These are phyloP conservation scores for Argyresthia albistria DNA, from an alignment of 2,888 invertebrate genomes.

Conservation along the genomic window DNA sequence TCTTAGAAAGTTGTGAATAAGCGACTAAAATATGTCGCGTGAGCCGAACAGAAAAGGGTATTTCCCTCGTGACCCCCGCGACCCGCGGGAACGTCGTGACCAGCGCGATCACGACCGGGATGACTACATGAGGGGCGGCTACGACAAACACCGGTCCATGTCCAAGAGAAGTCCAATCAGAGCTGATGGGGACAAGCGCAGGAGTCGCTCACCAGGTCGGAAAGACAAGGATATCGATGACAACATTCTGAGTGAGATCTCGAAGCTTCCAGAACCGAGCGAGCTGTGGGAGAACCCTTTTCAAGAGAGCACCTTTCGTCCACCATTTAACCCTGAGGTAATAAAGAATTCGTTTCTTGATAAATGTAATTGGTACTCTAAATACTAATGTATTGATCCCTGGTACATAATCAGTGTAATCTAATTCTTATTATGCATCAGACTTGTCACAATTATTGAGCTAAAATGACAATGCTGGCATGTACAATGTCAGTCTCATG, in stretches of 20 bases:
- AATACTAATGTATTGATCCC: too few species aligned
- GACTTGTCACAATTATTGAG: too few species aligned
- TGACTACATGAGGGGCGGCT: slow-evolving; percentile 18
- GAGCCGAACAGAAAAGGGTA: slow-evolving; percentile 29
- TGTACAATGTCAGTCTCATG: too few species aligned
- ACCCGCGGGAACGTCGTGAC: slow-evolving; percentile 6
- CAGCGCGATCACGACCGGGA: slow-evolving; percentile 6
- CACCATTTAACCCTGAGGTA: slow-evolving; percentile 31
- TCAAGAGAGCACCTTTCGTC: slow-evolving; percentile 30
- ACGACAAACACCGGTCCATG: slow-evolving; percentile 10
- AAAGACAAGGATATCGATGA: slow-evolving; percentile 57
- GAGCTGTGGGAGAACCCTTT: slow-evolving; percentile 58
- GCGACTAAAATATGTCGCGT: slow-evolving; percentile 27
- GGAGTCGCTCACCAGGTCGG: slow-evolving; percentile 41
- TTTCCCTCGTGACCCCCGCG: slow-evolving; percentile 16
- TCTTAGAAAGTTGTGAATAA: slow-evolving; percentile 1
- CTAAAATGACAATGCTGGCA: too few species aligned
- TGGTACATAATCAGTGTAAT: too few species aligned
- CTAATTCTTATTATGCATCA: too few species aligned
- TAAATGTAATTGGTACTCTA: background rate
- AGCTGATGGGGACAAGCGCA: slow-evolving; percentile 21
- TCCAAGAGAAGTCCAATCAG: slow-evolving; percentile 35
- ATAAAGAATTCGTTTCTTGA: background rate
- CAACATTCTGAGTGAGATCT: slow-evolving; percentile 53
- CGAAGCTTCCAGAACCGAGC: slow-evolving; percentile 54